Evolutionary conservation across 1,140 invertebrate species (phyloP).

Genomic region (Yoshiicerus persimilis): DNA sequence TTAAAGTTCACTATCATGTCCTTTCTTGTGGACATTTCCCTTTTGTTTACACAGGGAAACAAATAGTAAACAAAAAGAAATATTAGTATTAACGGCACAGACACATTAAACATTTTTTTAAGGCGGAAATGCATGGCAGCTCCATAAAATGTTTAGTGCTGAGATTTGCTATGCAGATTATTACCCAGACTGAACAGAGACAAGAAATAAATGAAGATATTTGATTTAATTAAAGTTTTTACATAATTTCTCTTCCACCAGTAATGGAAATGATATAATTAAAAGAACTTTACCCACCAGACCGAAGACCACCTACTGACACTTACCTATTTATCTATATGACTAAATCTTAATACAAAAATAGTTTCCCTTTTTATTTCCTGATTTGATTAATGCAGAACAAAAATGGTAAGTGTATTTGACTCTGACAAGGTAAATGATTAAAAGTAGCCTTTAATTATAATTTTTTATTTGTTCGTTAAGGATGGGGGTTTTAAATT

Average conservation of each 20-base stretch:
- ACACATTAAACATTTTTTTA: not conserved
- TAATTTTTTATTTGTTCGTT: too few relatives aligned
- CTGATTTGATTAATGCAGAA: too few relatives aligned
- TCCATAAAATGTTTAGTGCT: not conserved
- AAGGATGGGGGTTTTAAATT: too few relatives aligned
- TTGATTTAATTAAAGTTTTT: not conserved
- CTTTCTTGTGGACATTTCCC: not conserved
- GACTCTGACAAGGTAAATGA: not conserved
- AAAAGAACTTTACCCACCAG: too few relatives aligned
- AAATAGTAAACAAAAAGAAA: not conserved
- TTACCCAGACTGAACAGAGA: not conserved
- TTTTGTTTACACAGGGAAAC: not conserved
- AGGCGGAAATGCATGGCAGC: not conserved
- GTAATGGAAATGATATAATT: not conserved
- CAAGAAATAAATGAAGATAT: not conserved
- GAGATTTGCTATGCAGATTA: not conserved
- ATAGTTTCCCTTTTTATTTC: not conserved
- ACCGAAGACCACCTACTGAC: too few relatives aligned
- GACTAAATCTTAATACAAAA: not conserved
- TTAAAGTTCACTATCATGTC: not conserved
- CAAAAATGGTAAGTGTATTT: not conserved
- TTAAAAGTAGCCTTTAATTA: too few relatives aligned
- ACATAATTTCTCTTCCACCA: not conserved
- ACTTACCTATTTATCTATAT: too few relatives aligned
- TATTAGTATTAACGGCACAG: too few relatives aligned